Conservation (phyloP, 2,888 invertebrate genomes). For the Archaeoteleia sp. region DNA sequence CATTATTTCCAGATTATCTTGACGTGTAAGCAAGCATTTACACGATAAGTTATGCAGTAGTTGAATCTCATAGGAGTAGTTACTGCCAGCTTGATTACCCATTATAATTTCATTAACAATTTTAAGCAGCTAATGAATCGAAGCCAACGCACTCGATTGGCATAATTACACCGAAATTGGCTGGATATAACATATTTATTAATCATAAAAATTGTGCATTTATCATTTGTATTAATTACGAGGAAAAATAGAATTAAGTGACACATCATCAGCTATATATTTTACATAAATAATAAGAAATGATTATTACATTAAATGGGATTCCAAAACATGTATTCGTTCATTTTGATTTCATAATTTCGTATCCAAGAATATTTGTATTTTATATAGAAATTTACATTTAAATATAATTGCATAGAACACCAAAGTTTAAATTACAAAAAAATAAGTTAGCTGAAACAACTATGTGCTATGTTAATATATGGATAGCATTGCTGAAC, state of each 20-base stretch:
- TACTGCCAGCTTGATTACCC: conserved; percentile 12
- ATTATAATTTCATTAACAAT: conserved; percentile 38
- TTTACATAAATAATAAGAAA: no score
- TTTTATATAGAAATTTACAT: no score
- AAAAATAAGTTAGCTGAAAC: no score
- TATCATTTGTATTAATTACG: not conserved
- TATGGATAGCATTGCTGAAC: no score
- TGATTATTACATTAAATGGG: no score
- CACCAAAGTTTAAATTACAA: no score
- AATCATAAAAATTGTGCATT: conserved; percentile 26
- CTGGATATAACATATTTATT: conserved; percentile 24
- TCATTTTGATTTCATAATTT: no score
- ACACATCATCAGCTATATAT: not conserved
- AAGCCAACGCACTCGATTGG: conserved; percentile 31
- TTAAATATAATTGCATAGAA: no score
- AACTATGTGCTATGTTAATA: no score
- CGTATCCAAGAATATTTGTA: no score
- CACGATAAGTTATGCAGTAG: conserved; percentile 33
- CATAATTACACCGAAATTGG: conserved; percentile 33
- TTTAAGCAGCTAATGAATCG: conserved; percentile 38
- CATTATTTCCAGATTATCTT: conserved; percentile 21
- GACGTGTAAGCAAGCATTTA: conserved; percentile 27
- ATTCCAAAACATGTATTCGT: no score
- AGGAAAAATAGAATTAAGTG: not conserved
- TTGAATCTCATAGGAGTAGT: conserved; percentile 14